These are phyloP conservation scores for Cecropterus lyciades DNA, from an alignment of 1,140 invertebrate genomes.

Conservation along the genomic window DNA sequence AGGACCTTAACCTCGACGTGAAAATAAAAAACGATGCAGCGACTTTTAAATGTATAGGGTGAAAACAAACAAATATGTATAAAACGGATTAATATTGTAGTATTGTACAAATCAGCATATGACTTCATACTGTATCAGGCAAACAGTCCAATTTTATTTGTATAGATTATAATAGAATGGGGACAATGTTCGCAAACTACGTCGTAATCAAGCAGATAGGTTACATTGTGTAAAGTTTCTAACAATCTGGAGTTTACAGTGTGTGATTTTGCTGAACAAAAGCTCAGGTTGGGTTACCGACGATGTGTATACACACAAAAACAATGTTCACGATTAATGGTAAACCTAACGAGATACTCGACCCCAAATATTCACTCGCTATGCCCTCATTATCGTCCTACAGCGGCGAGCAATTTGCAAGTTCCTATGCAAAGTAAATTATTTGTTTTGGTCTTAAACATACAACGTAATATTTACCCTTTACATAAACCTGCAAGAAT, in stretches of 20 bases:
- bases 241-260: not conserved
- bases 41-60: no score
- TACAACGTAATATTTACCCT: conserved; percentile 1
- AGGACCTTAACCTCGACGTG: no score
- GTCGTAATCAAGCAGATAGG: not conserved
- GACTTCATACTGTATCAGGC: no score
- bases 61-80: no score
- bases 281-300: not conserved
- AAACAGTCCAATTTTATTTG: no score
- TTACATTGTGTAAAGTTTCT: conserved; percentile 1
- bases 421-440: conserved; percentile 14
- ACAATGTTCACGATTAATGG: conserved; percentile 34
- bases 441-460: conserved; percentile 21
- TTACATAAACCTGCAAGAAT: not conserved
- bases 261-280: not conserved
- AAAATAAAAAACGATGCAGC: no score
- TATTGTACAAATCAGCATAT: no score
- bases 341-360: conserved; percentile 43
- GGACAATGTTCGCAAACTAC: not conserved
- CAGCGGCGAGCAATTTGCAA: conserved; percentile 21
- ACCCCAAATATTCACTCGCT: conserved; percentile 37
- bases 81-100: no score
- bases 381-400: conserved; percentile 34
- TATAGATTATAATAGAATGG: no score
- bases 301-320: not conserved